Evolutionary conservation across 2,113 vertebrate species (phyloP).

Genomic region (Desmodus rotundus): DNA sequence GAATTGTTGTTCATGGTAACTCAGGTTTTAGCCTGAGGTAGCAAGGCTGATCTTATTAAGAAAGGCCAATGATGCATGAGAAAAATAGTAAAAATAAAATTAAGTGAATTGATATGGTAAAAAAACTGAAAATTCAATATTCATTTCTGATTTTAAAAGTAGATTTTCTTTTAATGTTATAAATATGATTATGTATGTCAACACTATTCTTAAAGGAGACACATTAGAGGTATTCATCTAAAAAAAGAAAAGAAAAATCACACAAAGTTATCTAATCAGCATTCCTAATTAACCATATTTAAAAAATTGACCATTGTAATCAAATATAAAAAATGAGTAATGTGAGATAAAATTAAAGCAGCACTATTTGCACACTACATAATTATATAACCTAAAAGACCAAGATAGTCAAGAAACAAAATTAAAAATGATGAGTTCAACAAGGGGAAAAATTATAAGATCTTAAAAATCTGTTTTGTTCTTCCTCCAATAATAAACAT

Average conservation of each 20-base stretch:
- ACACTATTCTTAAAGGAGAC: not conserved
- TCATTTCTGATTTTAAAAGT: conserved; percentile 19
- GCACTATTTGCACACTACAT: not conserved
- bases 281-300: conserved; percentile 15
- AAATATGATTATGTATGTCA: not conserved
- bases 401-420: conserved; percentile 4
- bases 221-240: not conserved
- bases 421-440: conserved; percentile 3
- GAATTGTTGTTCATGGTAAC: not conserved
- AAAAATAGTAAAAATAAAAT: conserved; percentile 15
- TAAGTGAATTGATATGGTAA: not conserved
- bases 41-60: conserved; percentile 6
- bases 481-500: conserved; percentile 13
- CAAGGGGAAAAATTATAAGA: conserved; percentile 17
- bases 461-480: not conserved
- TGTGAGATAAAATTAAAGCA: conserved; percentile 1
- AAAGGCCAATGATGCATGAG: not conserved
- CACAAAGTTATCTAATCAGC: not conserved
- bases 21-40: not conserved
- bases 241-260: not conserved
- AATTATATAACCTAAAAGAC: not conserved
- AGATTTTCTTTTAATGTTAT: conserved; percentile 31
- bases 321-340: conserved; percentile 4
- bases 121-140: not conserved
- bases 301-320: conserved; percentile 8